Evolutionary conservation across 2,797 vertebrate genomes (phyloP).

Genomic region (Amazona finschi): DNA sequence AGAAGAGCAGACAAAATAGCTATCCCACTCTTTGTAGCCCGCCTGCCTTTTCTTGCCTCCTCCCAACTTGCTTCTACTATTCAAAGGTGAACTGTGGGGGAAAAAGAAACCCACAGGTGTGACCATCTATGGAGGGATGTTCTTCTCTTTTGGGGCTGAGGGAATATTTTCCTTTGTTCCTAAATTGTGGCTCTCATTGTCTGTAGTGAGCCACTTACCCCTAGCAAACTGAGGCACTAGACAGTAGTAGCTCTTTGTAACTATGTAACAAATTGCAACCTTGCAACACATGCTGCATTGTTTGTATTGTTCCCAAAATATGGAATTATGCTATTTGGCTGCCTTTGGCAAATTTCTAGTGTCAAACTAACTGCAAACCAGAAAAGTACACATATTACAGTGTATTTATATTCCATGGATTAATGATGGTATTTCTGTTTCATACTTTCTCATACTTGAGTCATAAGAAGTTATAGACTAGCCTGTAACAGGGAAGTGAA

Average conservation of each 20-base stretch:
- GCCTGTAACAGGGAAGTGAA: not conserved
- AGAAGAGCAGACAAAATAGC: slow-evolving; percentile 33
- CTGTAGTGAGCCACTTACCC: not conserved
- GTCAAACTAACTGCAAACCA: not conserved
- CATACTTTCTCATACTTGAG: slow-evolving; percentile 33
- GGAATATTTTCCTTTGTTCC: slow-evolving; percentile 63
- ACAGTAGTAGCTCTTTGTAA: not conserved
- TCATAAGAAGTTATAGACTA: slow-evolving; percentile 25
- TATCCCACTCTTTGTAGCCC: not conserved
- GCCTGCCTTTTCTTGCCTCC: not conserved
- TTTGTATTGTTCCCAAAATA: slow-evolving; percentile 23
- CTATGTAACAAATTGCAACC: not conserved
- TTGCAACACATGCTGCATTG: not conserved
- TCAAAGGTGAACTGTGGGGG: slow-evolving; percentile 8
- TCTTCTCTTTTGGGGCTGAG: not conserved
- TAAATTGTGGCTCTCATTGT: slow-evolving; percentile 24
- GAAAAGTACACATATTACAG: not conserved
- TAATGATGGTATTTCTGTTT: not conserved
- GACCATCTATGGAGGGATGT: not conserved
- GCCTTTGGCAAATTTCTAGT: not conserved
- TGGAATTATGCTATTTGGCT: not conserved
- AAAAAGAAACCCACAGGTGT: not conserved
- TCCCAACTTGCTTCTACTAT: not conserved
- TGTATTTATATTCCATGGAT: not conserved
- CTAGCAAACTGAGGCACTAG: not conserved